These are phyloP conservation scores for Engystomops pustulosus DNA, from an alignment of 2,113 vertebrate species.

Conservation along the genomic window DNA sequence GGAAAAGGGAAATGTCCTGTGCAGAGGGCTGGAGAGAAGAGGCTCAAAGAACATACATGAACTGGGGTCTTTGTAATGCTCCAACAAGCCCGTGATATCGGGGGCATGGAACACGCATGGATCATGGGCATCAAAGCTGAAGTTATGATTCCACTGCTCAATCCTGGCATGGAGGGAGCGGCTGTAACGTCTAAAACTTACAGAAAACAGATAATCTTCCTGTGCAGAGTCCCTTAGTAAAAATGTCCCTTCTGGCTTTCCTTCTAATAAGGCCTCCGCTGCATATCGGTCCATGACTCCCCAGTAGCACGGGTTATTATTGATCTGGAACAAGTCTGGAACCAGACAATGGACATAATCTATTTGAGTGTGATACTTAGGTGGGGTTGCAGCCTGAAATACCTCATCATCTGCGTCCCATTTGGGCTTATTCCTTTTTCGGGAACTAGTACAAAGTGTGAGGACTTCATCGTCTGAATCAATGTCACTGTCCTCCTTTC, in stretches of 20 bases:
- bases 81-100: slow-evolving; percentile 90
- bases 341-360: slow-evolving; percentile 88
- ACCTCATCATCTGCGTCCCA: slow-evolving; percentile 77
- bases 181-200: slow-evolving; percentile 96
- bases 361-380: slow-evolving; percentile 79
- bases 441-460: slow-evolving; percentile 75
- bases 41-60: slow-evolving; percentile 98
- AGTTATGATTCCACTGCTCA: slow-evolving; percentile 94
- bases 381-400: slow-evolving; percentile 73
- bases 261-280: slow-evolving; percentile 92
- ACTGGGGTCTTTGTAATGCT: slow-evolving; percentile 93
- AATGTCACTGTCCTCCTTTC: slow-evolving; percentile 84
- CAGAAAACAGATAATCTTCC: slow-evolving; percentile 94
- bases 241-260: slow-evolving; percentile 94
- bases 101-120: slow-evolving; percentile 94
- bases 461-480: slow-evolving; percentile 79
- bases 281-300: slow-evolving; percentile 94
- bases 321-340: slow-evolving; percentile 95
- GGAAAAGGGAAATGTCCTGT: slow-evolving; percentile 91
- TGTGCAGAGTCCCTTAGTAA: slow-evolving; percentile 94
- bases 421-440: slow-evolving; percentile 81
- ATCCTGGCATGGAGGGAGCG: slow-evolving; percentile 95
- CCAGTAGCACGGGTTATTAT: slow-evolving; percentile 96
- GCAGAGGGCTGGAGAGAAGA: slow-evolving; percentile 87
- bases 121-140: slow-evolving; percentile 95